Conservation (phyloP, 23 tunicate species). For the Phallusia fumigata region DNA sequence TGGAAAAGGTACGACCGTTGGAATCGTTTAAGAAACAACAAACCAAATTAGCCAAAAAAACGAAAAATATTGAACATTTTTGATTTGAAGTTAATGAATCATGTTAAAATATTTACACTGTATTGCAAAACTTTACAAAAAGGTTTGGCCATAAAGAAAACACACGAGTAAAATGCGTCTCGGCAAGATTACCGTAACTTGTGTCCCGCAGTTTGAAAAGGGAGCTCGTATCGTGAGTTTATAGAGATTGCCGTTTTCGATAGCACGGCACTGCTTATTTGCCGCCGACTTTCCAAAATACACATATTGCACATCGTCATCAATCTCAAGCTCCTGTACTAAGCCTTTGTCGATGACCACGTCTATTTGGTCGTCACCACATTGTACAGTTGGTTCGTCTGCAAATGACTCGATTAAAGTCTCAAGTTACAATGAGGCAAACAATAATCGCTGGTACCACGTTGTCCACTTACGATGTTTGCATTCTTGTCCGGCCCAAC, state of each 20-base stretch:
- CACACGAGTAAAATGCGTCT: too few relatives aligned
- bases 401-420: neutral
- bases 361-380: slow-evolving; percentile 84
- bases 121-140: too few relatives aligned
- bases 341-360: slow-evolving; percentile 96
- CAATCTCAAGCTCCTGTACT: slow-evolving; percentile 83
- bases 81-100: too few relatives aligned
- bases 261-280: slow-evolving; percentile 66
- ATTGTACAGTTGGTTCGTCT: slow-evolving; percentile 95
- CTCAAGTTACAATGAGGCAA: neutral
- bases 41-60: too few relatives aligned
- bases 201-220: slow-evolving; percentile 95
- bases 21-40: too few relatives aligned
- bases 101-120: neutral
- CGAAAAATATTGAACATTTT: too few relatives aligned
- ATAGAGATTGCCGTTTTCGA: slow-evolving; percentile 64
- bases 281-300: slow-evolving; percentile 90
- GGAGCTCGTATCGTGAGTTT: slow-evolving; percentile 73
- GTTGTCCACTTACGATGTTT: slow-evolving; percentile 65
- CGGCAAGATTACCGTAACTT: slow-evolving; percentile 82
- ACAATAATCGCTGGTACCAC: too few relatives aligned
- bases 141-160: too few relatives aligned
- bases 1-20: too few relatives aligned
- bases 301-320: slow-evolving; percentile 80
- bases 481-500: slow-evolving; percentile 99